These are phyloP conservation scores for Celastrina argiolus DNA, from an alignment of 2,888 invertebrate species.

Conservation along the genomic window DNA sequence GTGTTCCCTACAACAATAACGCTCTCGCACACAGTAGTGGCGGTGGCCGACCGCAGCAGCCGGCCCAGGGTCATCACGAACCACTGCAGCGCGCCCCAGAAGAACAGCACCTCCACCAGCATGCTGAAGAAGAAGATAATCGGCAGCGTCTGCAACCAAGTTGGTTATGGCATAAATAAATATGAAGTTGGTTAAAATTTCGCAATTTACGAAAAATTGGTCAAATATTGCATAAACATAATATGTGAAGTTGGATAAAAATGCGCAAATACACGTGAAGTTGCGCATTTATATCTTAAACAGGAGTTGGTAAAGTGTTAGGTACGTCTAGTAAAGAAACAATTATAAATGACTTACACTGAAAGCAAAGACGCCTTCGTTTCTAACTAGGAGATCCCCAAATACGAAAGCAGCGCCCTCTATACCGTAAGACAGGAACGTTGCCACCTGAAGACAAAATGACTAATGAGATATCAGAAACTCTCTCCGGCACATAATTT, in stretches of 20 bases:
- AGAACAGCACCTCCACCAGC: constrained; percentile 92
- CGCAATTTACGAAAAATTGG: no score
- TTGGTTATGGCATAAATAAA: background rate
- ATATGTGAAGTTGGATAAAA: background rate
- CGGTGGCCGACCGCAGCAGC: constrained; percentile 78
- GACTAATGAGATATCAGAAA: constrained; percentile 2
- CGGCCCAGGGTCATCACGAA: constrained; percentile 89
- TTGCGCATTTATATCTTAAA: background rate
- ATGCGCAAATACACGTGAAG: background rate
- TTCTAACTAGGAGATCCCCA: constrained; percentile 80
- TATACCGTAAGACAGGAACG: constrained; percentile 87
- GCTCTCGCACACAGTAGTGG: constrained; percentile 96
- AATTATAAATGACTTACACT: constrained; percentile 76
- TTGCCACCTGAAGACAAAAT: constrained; percentile 66
- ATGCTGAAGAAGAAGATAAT: constrained; percentile 97
- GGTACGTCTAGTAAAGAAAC: background rate
- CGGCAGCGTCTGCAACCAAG: constrained; percentile 82
- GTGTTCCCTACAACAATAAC: constrained; percentile 95
- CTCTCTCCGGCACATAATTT: no score
- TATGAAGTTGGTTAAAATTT: background rate
- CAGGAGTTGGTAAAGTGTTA: background rate
- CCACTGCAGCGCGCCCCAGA: constrained; percentile 92
- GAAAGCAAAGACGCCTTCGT: constrained; percentile 87
- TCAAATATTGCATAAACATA: background rate
- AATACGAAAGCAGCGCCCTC: constrained; percentile 92